Evolutionary conservation across 2,797 vertebrate species (phyloP).

Genomic region (Ibycter americanus): DNA sequence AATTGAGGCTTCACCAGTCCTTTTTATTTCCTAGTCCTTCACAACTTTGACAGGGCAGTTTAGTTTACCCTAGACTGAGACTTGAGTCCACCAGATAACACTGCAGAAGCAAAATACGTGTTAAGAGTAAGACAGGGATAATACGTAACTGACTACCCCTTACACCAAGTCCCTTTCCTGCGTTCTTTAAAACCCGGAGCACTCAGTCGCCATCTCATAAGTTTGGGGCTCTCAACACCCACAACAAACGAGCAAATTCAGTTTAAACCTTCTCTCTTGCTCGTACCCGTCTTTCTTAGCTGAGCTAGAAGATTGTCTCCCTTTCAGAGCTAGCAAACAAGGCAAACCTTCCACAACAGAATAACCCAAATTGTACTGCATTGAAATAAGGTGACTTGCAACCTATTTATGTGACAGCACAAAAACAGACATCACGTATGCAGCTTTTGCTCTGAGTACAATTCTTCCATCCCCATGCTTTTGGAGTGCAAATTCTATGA

Average conservation of each 20-base stretch:
- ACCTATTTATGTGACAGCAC: background rate
- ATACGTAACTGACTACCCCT: background rate
- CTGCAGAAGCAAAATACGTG: background rate
- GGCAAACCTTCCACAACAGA: background rate
- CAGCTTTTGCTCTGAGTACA: background rate
- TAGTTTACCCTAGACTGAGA: background rate
- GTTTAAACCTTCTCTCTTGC: background rate
- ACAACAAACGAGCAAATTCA: background rate
- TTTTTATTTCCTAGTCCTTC: background rate
- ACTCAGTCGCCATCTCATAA: background rate
- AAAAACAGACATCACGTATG: background rate
- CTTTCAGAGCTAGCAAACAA: background rate
- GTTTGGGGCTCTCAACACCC: background rate
- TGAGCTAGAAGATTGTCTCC: background rate
- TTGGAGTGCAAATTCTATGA: background rate
- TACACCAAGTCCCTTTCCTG: background rate
- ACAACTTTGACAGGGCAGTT: background rate
- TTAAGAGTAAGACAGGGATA: background rate
- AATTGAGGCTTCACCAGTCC: background rate
- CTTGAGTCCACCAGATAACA: background rate
- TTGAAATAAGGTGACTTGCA: background rate
- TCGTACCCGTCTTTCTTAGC: background rate
- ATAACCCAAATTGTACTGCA: fast-evolving
- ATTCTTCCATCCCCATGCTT: background rate
- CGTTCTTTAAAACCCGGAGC: background rate